Evolutionary conservation across 1,140 invertebrate species (phyloP).

Genomic region (Calephelis nemesis): DNA sequence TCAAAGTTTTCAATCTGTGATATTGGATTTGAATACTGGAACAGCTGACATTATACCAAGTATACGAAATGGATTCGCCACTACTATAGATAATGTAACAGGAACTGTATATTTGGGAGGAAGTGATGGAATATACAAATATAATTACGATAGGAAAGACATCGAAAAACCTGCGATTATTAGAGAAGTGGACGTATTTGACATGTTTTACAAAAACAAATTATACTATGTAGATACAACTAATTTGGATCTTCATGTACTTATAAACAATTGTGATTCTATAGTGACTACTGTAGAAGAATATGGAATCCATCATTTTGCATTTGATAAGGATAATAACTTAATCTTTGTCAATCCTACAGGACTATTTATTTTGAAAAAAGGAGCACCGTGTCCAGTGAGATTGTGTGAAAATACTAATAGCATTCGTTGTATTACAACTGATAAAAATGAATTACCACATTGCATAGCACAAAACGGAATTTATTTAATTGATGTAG

Average conservation of each 20-base stretch:
- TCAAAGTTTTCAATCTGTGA: constrained; percentile 48
- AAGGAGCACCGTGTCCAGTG: constrained; percentile 27
- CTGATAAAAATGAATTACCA: constrained; percentile 34
- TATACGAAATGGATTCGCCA: constrained; percentile 51
- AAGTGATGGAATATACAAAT: constrained; percentile 48
- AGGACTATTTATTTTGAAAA: constrained; percentile 36
- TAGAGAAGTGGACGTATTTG: constrained; percentile 42
- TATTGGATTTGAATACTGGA: constrained; percentile 39
- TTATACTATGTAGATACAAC: constrained; percentile 50
- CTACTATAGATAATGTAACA: constrained; percentile 40
- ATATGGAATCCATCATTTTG: constrained; percentile 45
- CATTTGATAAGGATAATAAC: constrained; percentile 35
- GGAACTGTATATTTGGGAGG: constrained; percentile 45
- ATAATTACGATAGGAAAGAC: constrained; percentile 38
- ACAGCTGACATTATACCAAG: constrained; percentile 35
- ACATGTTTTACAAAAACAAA: constrained; percentile 44
- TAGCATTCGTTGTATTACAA: constrained; percentile 40
- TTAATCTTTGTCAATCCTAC: constrained; percentile 40
- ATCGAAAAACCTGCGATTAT: constrained; percentile 36
- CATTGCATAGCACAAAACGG: constrained; percentile 43
- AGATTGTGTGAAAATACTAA: constrained; percentile 30
- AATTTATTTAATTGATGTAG: constrained; percentile 39
- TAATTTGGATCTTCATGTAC: constrained; percentile 37
- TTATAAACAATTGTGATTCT: constrained; percentile 28
- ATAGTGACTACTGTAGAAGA: constrained; percentile 37